Evolutionary conservation across 2,888 invertebrate genomes (phyloP).

Genomic region (Pollenia angustigena): DNA sequence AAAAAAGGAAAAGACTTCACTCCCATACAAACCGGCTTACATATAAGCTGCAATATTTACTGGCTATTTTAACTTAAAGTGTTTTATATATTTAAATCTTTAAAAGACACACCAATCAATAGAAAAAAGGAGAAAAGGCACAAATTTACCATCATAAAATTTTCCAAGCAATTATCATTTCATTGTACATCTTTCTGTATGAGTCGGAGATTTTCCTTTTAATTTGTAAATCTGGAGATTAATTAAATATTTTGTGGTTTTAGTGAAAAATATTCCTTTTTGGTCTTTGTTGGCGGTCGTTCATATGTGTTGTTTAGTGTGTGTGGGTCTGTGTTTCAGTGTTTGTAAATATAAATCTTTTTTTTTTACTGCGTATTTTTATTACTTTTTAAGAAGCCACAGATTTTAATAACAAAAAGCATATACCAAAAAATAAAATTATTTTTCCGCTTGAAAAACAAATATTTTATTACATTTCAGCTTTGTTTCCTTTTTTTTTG

Average conservation of each 20-base stretch:
- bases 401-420: slow-evolving; percentile 49
- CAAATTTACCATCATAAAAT: not conserved
- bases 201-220: not conserved
- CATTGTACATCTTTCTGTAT: too few species aligned
- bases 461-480: not conserved
- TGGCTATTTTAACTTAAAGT: too few species aligned
- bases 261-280: slow-evolving; percentile 10
- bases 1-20: too few species aligned
- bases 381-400: slow-evolving; percentile 45
- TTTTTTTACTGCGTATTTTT: not conserved
- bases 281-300: not conserved
- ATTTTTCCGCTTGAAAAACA: not conserved
- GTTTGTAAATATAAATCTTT: not conserved
- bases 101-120: too few species aligned
- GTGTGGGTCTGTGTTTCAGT: not conserved
- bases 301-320: not conserved
- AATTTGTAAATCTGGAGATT: slow-evolving; percentile 12
- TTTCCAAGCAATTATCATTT: not conserved
- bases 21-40: too few species aligned
- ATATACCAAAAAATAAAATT: not conserved
- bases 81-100: not conserved
- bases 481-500: not conserved
- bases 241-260: slow-evolving; percentile 39
- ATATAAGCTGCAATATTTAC: too few species aligned
- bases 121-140: not conserved